phyloP scores from a whole-genome alignment of 2,797 vertebrate genomes.

The Thunnus albacares region DNA sequence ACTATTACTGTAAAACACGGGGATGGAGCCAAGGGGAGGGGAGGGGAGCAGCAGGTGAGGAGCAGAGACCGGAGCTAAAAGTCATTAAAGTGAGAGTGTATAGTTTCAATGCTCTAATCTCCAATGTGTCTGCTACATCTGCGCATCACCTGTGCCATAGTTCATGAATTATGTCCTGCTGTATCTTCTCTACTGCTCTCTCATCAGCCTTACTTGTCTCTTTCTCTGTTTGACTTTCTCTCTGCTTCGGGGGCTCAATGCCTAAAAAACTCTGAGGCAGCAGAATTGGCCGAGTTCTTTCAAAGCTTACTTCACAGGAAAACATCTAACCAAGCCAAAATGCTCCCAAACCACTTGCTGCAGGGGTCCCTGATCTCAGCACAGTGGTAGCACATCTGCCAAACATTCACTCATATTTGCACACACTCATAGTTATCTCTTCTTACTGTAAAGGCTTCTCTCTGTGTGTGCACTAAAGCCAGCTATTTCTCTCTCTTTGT shows the following conservation, averaged over 20 bases:
- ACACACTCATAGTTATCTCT: slow-evolving; percentile 8
- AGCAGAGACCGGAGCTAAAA: slow-evolving; percentile 35
- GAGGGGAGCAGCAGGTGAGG: slow-evolving; percentile 44
- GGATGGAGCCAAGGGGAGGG: slow-evolving; percentile 56
- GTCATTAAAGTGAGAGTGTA: slow-evolving; percentile 54
- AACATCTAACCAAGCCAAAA: slow-evolving; percentile 61
- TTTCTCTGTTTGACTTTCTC: slow-evolving; percentile 31
- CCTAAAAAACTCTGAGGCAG: slow-evolving; percentile 60
- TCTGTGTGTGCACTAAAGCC: neutral
- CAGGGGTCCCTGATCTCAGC: slow-evolving; percentile 63
- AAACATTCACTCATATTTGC: slow-evolving; percentile 32
- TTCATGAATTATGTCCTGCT: slow-evolving; percentile 52
- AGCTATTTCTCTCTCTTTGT: slow-evolving; percentile 29
- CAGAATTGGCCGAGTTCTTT: slow-evolving; percentile 45
- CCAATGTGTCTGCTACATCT: slow-evolving; percentile 41
- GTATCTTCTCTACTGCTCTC: slow-evolving; percentile 8
- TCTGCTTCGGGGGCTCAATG: slow-evolving; percentile 48
- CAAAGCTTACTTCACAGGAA: slow-evolving; percentile 60
- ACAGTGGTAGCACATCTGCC: slow-evolving; percentile 52
- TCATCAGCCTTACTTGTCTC: slow-evolving; percentile 9
- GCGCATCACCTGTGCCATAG: slow-evolving; percentile 28
- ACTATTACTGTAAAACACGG: slow-evolving; percentile 68
- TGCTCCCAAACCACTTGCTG: slow-evolving; percentile 56
- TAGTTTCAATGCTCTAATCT: slow-evolving; percentile 60
- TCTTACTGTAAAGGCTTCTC: slow-evolving; percentile 5